These are phyloP conservation scores for Asobara japonica DNA, from an alignment of 1,140 invertebrate genomes.

Conservation along the genomic window DNA sequence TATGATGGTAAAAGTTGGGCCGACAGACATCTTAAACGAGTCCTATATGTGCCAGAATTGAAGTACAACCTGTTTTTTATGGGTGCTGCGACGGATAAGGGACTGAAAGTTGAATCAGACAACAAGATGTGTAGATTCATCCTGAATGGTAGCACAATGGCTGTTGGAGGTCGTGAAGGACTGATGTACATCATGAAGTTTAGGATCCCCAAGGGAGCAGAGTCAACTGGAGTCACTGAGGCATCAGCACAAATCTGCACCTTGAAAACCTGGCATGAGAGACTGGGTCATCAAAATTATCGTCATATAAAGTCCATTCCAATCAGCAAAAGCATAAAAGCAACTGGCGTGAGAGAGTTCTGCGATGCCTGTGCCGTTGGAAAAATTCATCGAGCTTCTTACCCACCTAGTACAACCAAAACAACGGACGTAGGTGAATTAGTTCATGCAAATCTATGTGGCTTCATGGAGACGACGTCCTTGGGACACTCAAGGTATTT, in stretches of 20 bases:
- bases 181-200: no score
- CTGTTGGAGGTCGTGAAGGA: slow-evolving; percentile 32
- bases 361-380: slow-evolving; percentile 55
- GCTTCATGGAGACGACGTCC: not conserved
- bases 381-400: slow-evolving; percentile 49
- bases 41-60: slow-evolving; percentile 56
- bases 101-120: slow-evolving; percentile 32
- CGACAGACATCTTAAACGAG: slow-evolving; percentile 47
- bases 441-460: no score
- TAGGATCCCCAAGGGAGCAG: no score
- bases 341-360: slow-evolving; percentile 28
- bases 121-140: slow-evolving; percentile 47
- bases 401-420: no score
- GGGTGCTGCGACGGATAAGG: slow-evolving; percentile 34
- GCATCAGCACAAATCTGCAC: no score
- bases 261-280: slow-evolving; percentile 49
- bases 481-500: slow-evolving; percentile 40
- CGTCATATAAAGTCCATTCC: slow-evolving; percentile 47
- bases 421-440: no score
- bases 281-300: slow-evolving; percentile 56
- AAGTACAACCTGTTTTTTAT: slow-evolving; percentile 60
- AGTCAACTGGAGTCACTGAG: no score
- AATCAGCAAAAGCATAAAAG: slow-evolving; percentile 40
- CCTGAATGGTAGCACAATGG: slow-evolving; percentile 58
- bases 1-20: slow-evolving; percentile 37